phyloP scores from a whole-genome alignment of 2,113 vertebrate genomes.

The Peromyscus californicus region DNA sequence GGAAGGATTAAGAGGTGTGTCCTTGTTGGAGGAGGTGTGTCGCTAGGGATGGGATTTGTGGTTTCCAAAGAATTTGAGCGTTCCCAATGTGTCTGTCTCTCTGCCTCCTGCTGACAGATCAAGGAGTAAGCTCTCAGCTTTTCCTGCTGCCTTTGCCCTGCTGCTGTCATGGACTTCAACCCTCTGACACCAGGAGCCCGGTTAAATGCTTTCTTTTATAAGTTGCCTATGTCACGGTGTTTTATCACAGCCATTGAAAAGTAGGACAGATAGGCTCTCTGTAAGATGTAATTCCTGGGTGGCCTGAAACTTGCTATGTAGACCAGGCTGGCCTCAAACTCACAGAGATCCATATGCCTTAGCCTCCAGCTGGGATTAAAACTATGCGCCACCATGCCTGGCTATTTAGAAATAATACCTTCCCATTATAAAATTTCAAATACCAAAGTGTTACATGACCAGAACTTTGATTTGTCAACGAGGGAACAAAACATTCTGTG shows the following conservation, averaged over 20 bases:
- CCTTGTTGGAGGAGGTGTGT: not conserved
- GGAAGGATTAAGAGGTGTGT: not conserved
- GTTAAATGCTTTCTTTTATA: not conserved
- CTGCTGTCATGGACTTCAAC: not conserved
- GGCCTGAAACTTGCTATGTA: not conserved
- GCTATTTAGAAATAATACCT: not conserved
- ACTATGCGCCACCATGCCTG: not conserved
- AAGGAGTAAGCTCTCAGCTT: not conserved
- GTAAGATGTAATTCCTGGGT: not conserved
- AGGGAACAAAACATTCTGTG: not conserved
- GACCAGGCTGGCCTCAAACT: not conserved
- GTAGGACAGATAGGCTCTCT: not conserved
- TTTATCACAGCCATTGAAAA: not conserved
- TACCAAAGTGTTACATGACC: not conserved
- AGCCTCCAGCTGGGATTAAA: not conserved
- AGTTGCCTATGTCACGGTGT: not conserved
- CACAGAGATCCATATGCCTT: not conserved
- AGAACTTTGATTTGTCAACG: constrained; percentile 30
- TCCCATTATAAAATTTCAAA: not conserved
- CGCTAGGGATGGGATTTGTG: not conserved
- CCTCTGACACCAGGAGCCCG: not conserved
- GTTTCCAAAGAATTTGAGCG: not conserved
- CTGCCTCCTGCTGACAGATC: not conserved
- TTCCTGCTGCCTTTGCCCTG: not conserved
- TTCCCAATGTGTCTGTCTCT: not conserved